Conservation (phyloP, 2,888 invertebrate genomes). For the Seira musarum region DNA sequence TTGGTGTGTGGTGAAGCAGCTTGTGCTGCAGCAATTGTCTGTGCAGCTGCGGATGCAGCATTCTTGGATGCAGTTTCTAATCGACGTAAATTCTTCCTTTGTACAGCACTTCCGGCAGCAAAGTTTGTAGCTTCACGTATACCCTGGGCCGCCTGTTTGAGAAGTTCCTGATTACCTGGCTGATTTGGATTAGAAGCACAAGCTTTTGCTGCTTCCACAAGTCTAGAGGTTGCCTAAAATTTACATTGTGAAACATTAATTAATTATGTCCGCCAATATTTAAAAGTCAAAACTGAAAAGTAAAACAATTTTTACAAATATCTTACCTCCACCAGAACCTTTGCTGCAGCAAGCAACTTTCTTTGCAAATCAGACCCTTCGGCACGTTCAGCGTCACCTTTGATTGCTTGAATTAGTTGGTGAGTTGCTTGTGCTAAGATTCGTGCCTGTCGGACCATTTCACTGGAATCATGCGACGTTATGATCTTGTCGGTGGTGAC, state of each 20-base stretch:
- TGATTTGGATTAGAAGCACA: constrained; percentile 91
- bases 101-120: constrained; percentile 69
- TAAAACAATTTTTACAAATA: too few species aligned
- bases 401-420: constrained; percentile 93
- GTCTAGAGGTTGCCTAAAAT: constrained; percentile 96
- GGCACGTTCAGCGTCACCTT: constrained; percentile 92
- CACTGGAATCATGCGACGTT: constrained; percentile 88
- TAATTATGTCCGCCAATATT: background rate
- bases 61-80: constrained; percentile 83
- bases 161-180: constrained; percentile 84
- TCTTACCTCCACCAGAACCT: constrained; percentile 78
- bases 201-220: constrained; percentile 96
- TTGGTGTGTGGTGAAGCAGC: constrained; percentile 80
- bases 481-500: constrained; percentile 90
- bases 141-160: constrained; percentile 93
- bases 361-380: constrained; percentile 91
- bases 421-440: constrained; percentile 95
- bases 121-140: constrained; percentile 75
- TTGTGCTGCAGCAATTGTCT: constrained; percentile 83
- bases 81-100: constrained; percentile 66
- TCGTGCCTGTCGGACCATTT: constrained; percentile 95
- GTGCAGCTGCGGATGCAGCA: constrained; percentile 73
- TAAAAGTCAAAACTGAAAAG: constrained; percentile 3
- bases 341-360: constrained; percentile 93
- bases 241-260: constrained; percentile 81